phyloP scores from a whole-genome alignment of 2,888 invertebrate genomes.

The Mesorhabditis sp. region DNA sequence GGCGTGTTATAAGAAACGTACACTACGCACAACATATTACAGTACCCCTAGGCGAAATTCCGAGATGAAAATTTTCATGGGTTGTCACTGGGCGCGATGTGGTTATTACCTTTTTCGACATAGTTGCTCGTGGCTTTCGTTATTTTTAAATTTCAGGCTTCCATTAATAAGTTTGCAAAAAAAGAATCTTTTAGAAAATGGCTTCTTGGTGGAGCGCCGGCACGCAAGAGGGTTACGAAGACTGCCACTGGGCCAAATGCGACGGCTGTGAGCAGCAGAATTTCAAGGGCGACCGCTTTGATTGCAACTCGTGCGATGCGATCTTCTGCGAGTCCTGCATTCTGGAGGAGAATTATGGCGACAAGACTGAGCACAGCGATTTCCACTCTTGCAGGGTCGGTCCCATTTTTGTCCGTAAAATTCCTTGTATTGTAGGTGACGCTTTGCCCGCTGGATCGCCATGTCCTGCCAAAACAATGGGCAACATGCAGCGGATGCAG shows the following conservation, averaged over 20 bases:
- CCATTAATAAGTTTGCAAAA: too few relatives aligned
- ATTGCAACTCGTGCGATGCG: neutral
- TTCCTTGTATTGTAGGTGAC: neutral
- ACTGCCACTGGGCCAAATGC: neutral
- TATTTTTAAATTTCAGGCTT: too few relatives aligned
- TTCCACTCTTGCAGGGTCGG: neutral
- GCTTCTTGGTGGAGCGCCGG: too few relatives aligned
- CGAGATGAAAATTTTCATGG: too few relatives aligned
- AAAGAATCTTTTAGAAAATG: too few relatives aligned
- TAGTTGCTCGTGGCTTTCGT: too few relatives aligned
- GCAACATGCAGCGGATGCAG: neutral
- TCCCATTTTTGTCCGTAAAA: too few relatives aligned
- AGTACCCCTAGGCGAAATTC: too few relatives aligned
- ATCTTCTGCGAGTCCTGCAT: neutral
- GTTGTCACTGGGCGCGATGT: too few relatives aligned
- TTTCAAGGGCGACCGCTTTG: neutral
- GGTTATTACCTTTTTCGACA: too few relatives aligned
- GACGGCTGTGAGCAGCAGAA: neutral
- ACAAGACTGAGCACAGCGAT: neutral
- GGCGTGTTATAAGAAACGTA: too few relatives aligned
- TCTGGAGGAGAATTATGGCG: neutral
- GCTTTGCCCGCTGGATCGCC: slow-evolving; percentile 1
- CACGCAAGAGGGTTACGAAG: neutral
- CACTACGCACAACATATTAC: too few relatives aligned
- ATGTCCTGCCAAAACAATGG: neutral